Base-by-base conservation (phyloP, 2,888 invertebrate genomes). In the Isotomurus palustris region DNA sequence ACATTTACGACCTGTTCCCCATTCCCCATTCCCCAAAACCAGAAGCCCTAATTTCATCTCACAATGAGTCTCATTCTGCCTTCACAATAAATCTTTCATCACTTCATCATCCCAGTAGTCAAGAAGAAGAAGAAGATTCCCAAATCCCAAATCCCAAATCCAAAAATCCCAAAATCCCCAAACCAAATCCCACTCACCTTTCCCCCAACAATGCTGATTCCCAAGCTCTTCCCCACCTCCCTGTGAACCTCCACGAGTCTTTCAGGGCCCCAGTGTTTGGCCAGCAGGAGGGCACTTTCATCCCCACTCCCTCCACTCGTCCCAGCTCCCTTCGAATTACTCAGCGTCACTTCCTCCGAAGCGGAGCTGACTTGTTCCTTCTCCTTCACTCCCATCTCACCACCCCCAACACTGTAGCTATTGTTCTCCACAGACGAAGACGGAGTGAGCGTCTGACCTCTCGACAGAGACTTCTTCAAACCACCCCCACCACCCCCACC, bases 131-230 rank as follows among this genome's bases (percentile, higher is more conserved):
- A 14, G 6, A 6, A 40, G 17, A 8, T 14, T 6, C 40, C 10
- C 32, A 32, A 32, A 32, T 14, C 8, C 32, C 14, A 32, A 32
- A 32, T 32, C 32, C 32, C 17, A 17, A 12, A 40, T 17, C 40
- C 10, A 50, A 50, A 22, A 21, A n/a, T 40, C 8, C 14, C 24
- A 8, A 22, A n/a, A n/a, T n/a, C n/a, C n/a, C n/a, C n/a, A n/a
- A n/a, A n/a, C n/a, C n/a, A n/a, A n/a, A n/a, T n/a, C 6, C 72
- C 68, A n/a, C 77, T 75, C 74, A 91, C 90, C 82, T 91, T 91
- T 72, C 94, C 92, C 56, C 96, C 93, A 32, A 99, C 94, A 71
- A 99, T 97, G 77, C 92, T 93, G 75, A 99, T 94, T 8, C 96
- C 97, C 24, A 97, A 83, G 53, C 93, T 91, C 66, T 86, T 84